A percentile compares a stretch with the other conserved stretches of the same genome.
Conservation (phyloP, 2,888 invertebrate genomes). For the Dysmachus trigonus region DNA sequence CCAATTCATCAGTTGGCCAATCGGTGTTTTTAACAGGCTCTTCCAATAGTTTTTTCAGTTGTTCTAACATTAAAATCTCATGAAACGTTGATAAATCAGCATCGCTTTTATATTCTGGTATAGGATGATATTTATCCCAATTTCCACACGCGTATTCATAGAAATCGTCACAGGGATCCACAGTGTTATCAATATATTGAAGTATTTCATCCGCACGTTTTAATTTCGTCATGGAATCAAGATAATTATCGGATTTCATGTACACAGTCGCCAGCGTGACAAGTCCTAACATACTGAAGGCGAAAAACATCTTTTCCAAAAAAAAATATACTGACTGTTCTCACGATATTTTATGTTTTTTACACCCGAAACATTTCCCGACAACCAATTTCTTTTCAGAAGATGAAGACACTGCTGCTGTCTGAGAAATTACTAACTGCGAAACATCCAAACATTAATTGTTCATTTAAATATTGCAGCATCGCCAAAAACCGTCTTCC, state of each 20-base stretch:
- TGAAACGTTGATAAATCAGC: not conserved
- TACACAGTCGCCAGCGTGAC: not conserved
- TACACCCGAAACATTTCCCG: not conserved
- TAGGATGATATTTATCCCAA: not conserved
- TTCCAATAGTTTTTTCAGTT: not conserved
- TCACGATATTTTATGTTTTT: not conserved
- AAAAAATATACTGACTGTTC: not conserved
- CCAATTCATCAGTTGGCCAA: not conserved
- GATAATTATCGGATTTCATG: not conserved
- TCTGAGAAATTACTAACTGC: not conserved
- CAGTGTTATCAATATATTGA: constrained; percentile 3
- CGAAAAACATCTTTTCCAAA: not conserved
- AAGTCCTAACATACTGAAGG: not conserved
- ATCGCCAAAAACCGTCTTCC: not conserved
- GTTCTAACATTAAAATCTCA: not conserved
- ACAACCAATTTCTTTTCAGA: not conserved
- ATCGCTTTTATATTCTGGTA: not conserved
- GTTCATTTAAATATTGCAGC: not conserved
- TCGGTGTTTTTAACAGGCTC: not conserved
- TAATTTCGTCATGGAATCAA: not conserved
- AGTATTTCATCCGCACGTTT: not conserved
- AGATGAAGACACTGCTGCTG: not conserved
- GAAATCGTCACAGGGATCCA: constrained; percentile 19
- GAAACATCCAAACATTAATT: not conserved
- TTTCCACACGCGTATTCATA: constrained; percentile 18